Conservation (phyloP, 2,797 vertebrate genomes). For the Tamandua tetradactyla region DNA sequence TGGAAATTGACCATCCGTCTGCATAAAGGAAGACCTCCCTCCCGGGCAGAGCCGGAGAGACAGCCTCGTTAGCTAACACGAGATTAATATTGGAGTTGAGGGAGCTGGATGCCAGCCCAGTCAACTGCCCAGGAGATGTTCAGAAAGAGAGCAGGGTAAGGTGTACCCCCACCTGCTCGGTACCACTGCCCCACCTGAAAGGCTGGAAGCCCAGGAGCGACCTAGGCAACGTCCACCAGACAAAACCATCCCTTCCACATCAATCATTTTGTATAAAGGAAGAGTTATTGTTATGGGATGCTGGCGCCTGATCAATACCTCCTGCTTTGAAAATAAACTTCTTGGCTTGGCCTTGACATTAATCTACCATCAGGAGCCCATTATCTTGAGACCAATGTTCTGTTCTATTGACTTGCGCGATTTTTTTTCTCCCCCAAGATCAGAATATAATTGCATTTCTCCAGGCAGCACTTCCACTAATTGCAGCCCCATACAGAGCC, state of each 20-base stretch:
- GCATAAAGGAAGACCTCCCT: background rate
- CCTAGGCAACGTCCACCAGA: background rate
- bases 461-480: slow-evolving; percentile 67
- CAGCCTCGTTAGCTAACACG: background rate
- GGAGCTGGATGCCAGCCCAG: slow-evolving; percentile 27
- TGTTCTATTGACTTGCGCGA: slow-evolving; percentile 71
- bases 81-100: background rate
- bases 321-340: slow-evolving; percentile 75
- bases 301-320: slow-evolving; percentile 73
- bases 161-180: background rate
- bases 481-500: slow-evolving; percentile 17
- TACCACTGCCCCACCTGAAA: accelerated
- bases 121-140: background rate
- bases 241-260: slow-evolving; percentile 15
- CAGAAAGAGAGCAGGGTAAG: background rate
- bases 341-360: slow-evolving; percentile 68
- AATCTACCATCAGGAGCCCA: slow-evolving; percentile 72
- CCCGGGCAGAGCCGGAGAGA: background rate
- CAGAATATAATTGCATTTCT: slow-evolving; percentile 72
- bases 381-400: slow-evolving; percentile 69
- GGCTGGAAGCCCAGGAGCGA: background rate
- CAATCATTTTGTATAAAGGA: slow-evolving; percentile 57
- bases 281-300: slow-evolving; percentile 69
- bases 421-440: slow-evolving; percentile 60
- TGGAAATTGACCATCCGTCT: background rate